A percentile compares a stretch with the other conserved stretches of the same genome.
phyloP scores from a whole-genome alignment of 2,797 vertebrate species.

The Eidolon dupreanum region DNA sequence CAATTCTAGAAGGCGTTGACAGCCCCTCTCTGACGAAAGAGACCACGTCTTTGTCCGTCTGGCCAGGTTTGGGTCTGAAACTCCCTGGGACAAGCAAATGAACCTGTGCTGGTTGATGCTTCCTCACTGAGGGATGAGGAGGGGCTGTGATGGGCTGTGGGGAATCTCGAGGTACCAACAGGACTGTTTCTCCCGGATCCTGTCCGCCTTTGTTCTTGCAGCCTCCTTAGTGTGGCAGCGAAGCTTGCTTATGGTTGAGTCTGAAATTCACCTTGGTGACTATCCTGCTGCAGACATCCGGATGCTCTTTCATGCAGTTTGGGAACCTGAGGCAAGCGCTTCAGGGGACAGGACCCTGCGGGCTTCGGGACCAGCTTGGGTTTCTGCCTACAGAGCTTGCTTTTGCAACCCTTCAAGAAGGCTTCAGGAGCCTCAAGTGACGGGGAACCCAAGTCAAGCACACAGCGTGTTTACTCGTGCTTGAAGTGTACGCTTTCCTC shows the following conservation, averaged over 20 bases:
- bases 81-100: background rate
- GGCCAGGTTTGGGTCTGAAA: background rate
- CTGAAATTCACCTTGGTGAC: background rate
- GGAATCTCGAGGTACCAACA: fast-evolving
- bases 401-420: background rate
- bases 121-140: background rate
- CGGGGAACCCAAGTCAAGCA: fast-evolving
- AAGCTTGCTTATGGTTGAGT: background rate
- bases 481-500: fast-evolving
- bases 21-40: background rate
- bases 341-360: background rate
- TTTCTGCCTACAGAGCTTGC: fast-evolving
- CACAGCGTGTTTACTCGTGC: fast-evolving
- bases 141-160: background rate
- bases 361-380: background rate
- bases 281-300: too few species aligned
- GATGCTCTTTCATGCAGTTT: background rate
- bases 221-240: fast-evolving
- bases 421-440: background rate
- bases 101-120: fast-evolving
- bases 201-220: background rate
- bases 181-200: background rate
- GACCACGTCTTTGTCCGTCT: background rate
- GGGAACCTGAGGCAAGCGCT: background rate
- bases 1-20: background rate